A percentile compares a stretch with the other conserved stretches of the same genome.
Evolutionary conservation across 2,113 vertebrate species (phyloP).

Genomic region (Odobenus rosmarus): DNA sequence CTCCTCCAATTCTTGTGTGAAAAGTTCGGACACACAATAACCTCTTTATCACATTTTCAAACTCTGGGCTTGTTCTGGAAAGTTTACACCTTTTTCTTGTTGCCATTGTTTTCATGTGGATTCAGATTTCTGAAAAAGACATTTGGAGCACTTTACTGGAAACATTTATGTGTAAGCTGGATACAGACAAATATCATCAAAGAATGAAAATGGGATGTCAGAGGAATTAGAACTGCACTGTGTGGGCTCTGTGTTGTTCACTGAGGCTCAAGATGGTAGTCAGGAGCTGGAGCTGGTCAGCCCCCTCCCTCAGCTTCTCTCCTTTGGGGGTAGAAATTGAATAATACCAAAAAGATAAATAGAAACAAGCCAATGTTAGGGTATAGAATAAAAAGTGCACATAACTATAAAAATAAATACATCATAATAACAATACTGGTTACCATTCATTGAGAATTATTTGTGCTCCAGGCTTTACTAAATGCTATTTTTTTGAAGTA

Average conservation of each 20-base stretch:
- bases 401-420: not conserved
- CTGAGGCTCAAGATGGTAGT: not conserved
- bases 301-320: not conserved
- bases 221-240: not conserved
- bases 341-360: not conserved
- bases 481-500: not conserved
- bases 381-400: not conserved
- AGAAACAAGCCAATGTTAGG: not conserved
- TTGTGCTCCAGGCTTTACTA: not conserved
- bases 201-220: not conserved
- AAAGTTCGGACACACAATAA: conserved; percentile 76
- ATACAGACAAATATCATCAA: not conserved
- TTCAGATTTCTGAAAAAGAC: conserved; percentile 39
- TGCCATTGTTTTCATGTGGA: conserved; percentile 2
- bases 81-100: conserved; percentile 39
- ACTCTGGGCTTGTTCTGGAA: conserved; percentile 29
- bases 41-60: conserved; percentile 64
- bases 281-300: not conserved
- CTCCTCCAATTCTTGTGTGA: conserved; percentile 66
- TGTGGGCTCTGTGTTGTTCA: fast-evolving
- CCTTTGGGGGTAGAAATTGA: not conserved
- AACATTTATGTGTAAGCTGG: not conserved
- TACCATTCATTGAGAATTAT: not conserved
- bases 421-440: not conserved
- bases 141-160: not conserved